Conservation (phyloP, 2,888 invertebrate species). For the Apoda limacodes region DNA sequence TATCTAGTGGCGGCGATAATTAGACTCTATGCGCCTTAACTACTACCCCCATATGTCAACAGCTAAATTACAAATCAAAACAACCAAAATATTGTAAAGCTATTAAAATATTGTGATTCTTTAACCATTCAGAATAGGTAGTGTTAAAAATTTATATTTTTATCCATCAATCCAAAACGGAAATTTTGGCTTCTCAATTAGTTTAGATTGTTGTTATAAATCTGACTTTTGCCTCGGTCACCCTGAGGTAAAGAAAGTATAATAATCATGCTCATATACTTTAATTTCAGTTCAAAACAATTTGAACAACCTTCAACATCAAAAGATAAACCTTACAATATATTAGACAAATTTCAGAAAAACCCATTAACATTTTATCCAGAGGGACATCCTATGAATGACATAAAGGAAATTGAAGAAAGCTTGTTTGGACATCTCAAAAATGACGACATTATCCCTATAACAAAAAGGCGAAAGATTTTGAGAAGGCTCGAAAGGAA, state of each 20-base stretch:
- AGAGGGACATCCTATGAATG: conserved; percentile 64
- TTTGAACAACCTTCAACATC: conserved; percentile 28
- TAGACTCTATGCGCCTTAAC: too few species aligned
- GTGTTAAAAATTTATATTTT: too few species aligned
- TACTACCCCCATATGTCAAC: too few species aligned
- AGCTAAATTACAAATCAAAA: too few species aligned
- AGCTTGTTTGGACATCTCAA: conserved; percentile 57
- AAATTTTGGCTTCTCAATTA: too few species aligned
- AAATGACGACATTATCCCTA: conserved; percentile 39
- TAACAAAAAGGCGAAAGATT: conserved; percentile 55
- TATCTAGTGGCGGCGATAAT: too few species aligned
- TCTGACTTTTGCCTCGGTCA: background rate
- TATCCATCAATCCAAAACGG: too few species aligned
- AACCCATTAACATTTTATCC: conserved; percentile 36
- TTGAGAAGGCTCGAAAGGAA: conserved; percentile 56
- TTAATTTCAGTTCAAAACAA: conserved; percentile 25
- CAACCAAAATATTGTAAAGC: too few species aligned
- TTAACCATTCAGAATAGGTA: too few species aligned
- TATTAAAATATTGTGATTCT: too few species aligned
- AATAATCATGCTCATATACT: background rate
- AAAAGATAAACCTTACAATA: conserved; percentile 21
- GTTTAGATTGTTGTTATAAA: background rate
- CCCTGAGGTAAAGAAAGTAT: background rate
- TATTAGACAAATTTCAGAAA: conserved; percentile 26
- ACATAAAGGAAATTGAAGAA: conserved; percentile 57